Evolutionary conservation across 2,797 vertebrate genomes (phyloP).

Genomic region (Natrix natrix): DNA sequence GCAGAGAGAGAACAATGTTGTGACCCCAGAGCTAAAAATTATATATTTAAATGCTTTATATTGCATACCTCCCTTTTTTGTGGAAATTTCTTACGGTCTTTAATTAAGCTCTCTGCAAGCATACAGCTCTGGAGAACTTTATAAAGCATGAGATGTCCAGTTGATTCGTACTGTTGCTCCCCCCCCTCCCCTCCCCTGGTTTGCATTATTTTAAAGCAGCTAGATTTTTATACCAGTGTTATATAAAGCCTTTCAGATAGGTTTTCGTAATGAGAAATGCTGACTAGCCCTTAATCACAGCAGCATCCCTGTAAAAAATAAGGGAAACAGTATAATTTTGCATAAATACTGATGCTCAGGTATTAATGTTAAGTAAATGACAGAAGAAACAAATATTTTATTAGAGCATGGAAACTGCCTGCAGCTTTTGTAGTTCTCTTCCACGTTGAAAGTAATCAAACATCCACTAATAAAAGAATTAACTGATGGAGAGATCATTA

Average conservation of each 20-base stretch:
- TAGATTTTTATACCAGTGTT: constrained; percentile 25
- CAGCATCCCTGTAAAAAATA: constrained; percentile 10
- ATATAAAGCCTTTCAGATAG: constrained; percentile 46
- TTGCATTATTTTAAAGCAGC: constrained; percentile 23
- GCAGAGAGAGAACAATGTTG: constrained; percentile 56
- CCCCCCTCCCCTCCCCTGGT: constrained; percentile 29
- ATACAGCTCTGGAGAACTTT: constrained; percentile 57
- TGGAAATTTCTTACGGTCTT: constrained; percentile 62
- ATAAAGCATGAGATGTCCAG: constrained; percentile 46
- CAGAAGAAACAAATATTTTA: neutral
- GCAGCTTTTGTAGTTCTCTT: neutral
- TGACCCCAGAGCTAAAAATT: constrained; percentile 69
- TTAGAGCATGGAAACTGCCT: constrained; percentile 13
- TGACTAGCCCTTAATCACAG: constrained; percentile 26
- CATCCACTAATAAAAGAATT: neutral
- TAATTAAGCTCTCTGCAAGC: constrained; percentile 64
- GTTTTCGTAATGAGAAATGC: constrained; percentile 28
- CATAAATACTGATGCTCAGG: constrained; percentile 33
- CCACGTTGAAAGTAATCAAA: constrained; percentile 28
- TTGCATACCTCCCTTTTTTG: constrained; percentile 38
- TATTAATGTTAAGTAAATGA: constrained; percentile 25
- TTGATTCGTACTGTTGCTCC: constrained; percentile 40
- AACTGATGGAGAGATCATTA: neutral
- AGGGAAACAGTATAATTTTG: neutral
- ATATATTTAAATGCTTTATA: constrained; percentile 64